A percentile compares a stretch with the other conserved stretches of the same genome.
These are phyloP conservation scores for Himalopsyche kuldschensis DNA, from an alignment of 2,888 invertebrate genomes.

Conservation along the genomic window DNA sequence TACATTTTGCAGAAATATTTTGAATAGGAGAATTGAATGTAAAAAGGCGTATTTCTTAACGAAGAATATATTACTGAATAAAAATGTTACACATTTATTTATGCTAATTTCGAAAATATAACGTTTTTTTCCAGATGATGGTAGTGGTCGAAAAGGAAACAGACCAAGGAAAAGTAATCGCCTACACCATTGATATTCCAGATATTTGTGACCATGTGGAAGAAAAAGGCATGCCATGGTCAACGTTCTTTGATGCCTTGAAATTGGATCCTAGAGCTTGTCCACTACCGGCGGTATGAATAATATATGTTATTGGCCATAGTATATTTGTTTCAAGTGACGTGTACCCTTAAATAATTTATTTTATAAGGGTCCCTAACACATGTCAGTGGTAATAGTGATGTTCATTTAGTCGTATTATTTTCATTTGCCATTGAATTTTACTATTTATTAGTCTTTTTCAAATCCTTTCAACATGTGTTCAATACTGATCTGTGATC, in stretches of 20 bases:
- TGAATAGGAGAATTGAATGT: too few relatives aligned
- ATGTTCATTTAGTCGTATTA: neutral
- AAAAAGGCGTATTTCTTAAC: too few relatives aligned
- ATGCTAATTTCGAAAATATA: neutral
- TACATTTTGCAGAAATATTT: too few relatives aligned
- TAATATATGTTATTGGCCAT: neutral
- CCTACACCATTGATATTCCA: slow-evolving; percentile 42
- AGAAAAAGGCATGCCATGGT: slow-evolving; percentile 48
- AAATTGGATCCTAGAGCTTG: slow-evolving; percentile 44
- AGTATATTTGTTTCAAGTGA: too few relatives aligned
- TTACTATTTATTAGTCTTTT: neutral
- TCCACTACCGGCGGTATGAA: slow-evolving; percentile 47
- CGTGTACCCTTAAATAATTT: too few relatives aligned
- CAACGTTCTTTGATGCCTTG: slow-evolving; percentile 44
- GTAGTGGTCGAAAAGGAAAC: slow-evolving; percentile 46
- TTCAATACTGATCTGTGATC: too few relatives aligned
- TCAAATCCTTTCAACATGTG: too few relatives aligned
- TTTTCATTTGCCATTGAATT: neutral
- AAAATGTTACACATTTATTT: too few relatives aligned
- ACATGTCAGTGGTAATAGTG: too few relatives aligned
- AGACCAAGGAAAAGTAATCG: slow-evolving; percentile 45
- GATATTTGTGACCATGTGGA: slow-evolving; percentile 46
- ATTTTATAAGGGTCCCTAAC: too few relatives aligned
- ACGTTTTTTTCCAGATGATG: slow-evolving; percentile 45
- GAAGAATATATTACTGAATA: too few relatives aligned